These are phyloP conservation scores for Aspidapion aeneum DNA, from an alignment of 2,888 invertebrate genomes.

Conservation along the genomic window DNA sequence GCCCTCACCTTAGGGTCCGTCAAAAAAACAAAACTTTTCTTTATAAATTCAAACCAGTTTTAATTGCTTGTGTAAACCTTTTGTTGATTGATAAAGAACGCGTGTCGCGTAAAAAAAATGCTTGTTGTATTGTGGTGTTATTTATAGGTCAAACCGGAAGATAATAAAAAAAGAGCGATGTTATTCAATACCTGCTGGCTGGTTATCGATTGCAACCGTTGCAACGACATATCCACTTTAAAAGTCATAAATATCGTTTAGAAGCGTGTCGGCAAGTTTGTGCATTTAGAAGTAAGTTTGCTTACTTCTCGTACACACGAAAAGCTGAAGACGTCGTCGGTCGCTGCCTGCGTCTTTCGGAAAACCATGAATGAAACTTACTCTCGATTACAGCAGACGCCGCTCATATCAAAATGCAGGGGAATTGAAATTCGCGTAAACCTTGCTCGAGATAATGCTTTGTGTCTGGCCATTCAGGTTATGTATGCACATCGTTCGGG, in stretches of 20 bases:
- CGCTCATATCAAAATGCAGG: conserved; percentile 33
- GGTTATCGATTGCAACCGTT: neutral
- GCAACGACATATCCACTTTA: neutral
- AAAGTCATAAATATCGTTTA: neutral
- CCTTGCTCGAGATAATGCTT: conserved; percentile 28
- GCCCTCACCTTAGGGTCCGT: too few species aligned
- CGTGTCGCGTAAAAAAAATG: too few species aligned
- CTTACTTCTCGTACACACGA: neutral
- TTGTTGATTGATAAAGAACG: too few species aligned
- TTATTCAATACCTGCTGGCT: neutral
- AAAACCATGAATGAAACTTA: conserved; percentile 2
- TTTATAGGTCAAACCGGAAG: neutral
- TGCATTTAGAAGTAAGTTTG: neutral
- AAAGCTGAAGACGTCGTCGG: neutral
- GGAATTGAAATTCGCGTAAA: conserved; percentile 36
- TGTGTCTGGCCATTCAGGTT: neutral
- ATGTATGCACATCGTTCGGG: neutral
- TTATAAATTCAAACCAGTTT: too few species aligned
- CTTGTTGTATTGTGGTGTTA: neutral
- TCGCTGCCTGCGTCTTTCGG: too few species aligned
- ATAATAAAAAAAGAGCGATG: neutral
- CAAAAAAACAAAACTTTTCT: too few species aligned
- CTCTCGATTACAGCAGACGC: conserved; percentile 17
- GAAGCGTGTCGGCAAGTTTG: neutral
- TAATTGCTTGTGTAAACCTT: too few species aligned